Percentiles rank a stretch among this genome's conserved stretches.
These are phyloP conservation scores for Probosciger aterrimus DNA, from an alignment of 2,113 vertebrate genomes.

Conservation along the genomic window DNA sequence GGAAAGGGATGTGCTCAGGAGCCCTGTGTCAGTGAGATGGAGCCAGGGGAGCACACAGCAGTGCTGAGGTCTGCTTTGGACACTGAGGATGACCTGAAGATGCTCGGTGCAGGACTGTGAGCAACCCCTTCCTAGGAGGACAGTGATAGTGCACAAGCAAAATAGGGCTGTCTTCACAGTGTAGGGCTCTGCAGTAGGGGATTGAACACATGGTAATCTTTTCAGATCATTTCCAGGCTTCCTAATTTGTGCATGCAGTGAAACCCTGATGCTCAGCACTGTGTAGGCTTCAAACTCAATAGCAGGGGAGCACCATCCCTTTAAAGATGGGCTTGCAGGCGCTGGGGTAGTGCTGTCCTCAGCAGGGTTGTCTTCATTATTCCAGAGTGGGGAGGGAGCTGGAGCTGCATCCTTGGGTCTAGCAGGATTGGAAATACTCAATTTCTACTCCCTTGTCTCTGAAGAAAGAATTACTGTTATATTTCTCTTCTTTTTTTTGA, in stretches of 20 bases:
- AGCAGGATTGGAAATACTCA: neutral
- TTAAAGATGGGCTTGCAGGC: neutral
- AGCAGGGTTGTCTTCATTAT: accelerated
- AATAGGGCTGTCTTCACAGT: neutral
- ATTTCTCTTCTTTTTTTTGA: neutral
- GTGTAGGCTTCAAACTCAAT: neutral
- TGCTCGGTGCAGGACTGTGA: neutral
- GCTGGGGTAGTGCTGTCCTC: neutral
- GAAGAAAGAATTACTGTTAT: neutral
- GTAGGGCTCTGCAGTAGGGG: neutral
- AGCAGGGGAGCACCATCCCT: neutral
- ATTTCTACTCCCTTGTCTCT: neutral
- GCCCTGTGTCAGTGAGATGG: accelerated
- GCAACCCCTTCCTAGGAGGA: neutral
- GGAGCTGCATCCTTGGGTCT: neutral
- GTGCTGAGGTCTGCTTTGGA: neutral
- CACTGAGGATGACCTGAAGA: neutral
- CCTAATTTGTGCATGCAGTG: neutral
- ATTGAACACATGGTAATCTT: neutral
- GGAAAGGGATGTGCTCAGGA: neutral
- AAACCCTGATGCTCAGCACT: neutral
- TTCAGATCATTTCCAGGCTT: neutral
- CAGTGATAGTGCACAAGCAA: accelerated
- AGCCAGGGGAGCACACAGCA: accelerated
- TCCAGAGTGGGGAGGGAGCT: neutral